Evolutionary conservation across 2,888 invertebrate species (phyloP).

Genomic region (Villa cingulata): DNA sequence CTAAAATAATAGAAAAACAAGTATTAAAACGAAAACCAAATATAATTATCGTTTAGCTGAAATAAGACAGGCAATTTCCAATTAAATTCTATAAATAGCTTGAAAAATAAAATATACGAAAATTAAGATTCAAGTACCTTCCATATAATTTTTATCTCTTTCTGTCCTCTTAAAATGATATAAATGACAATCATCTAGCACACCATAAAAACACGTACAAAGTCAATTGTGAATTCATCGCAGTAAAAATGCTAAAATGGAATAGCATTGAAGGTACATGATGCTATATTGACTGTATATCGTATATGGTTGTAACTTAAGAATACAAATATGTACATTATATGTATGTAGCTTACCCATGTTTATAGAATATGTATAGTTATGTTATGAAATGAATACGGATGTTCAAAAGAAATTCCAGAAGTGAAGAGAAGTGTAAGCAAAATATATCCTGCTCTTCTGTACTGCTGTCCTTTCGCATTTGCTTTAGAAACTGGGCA

Average conservation of each 20-base stretch:
- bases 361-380: too few relatives aligned
- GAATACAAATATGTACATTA: too few relatives aligned
- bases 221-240: constrained; percentile 15
- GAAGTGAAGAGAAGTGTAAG: background rate
- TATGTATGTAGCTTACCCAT: too few relatives aligned
- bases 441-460: background rate
- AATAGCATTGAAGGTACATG: constrained; percentile 2
- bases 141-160: constrained; percentile 15
- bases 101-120: constrained; percentile 12
- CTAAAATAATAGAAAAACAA: background rate
- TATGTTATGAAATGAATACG: too few relatives aligned
- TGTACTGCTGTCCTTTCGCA: background rate
- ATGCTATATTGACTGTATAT: too few relatives aligned
- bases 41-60: background rate
- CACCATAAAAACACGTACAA: constrained; percentile 15
- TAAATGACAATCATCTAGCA: constrained; percentile 17
- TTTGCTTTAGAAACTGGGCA: too few relatives aligned
- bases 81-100: constrained; percentile 9
- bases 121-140: constrained; percentile 10
- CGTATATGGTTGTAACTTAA: too few relatives aligned
- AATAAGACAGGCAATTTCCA: constrained; percentile 2
- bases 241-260: constrained; percentile 2
- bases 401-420: background rate
- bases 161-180: constrained; percentile 10
- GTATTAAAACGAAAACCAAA: background rate